These are phyloP conservation scores for Toxotes chatareus DNA, from an alignment of 2,113 vertebrate genomes.

Conservation along the genomic window DNA sequence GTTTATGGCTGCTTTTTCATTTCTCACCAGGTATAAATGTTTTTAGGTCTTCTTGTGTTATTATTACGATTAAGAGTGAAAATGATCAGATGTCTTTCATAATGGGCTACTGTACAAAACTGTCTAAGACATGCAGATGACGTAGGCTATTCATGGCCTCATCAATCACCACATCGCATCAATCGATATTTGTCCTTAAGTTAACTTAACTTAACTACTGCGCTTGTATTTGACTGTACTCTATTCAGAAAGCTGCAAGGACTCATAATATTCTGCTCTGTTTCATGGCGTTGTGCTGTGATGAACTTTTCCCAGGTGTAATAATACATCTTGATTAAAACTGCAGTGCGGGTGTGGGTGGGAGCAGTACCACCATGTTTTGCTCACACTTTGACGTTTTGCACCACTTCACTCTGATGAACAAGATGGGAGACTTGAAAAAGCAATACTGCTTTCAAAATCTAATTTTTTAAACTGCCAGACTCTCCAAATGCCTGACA, in stretches of 20 bases:
- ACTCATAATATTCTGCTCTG: conserved; percentile 10
- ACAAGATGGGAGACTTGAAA: conserved; percentile 42
- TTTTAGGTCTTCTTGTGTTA: too few relatives aligned
- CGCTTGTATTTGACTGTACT: neutral
- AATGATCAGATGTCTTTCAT: too few relatives aligned
- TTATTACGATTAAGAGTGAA: too few relatives aligned
- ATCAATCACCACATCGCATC: too few relatives aligned
- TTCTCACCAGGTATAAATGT: too few relatives aligned
- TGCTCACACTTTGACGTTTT: conserved; percentile 40
- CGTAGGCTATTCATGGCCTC: too few relatives aligned
- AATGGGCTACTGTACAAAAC: neutral
- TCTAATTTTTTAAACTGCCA: conserved; percentile 66
- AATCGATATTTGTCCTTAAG: neutral
- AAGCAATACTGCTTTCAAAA: conserved; percentile 69
- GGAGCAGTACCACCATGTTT: neutral
- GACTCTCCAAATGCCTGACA: conserved; percentile 58
- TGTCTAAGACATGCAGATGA: neutral
- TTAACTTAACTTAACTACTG: too few relatives aligned
- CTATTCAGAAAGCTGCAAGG: neutral
- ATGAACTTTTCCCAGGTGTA: conserved; percentile 39
- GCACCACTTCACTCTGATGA: conserved; percentile 61
- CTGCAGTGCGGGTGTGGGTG: conserved; percentile 7
- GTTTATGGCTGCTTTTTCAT: too few relatives aligned
- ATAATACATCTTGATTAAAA: conserved; percentile 59
- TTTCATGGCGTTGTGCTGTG: conserved; percentile 9